A percentile compares a stretch with the other conserved stretches of the same genome.
Conservation (phyloP, 2,888 invertebrate genomes). For the Phyto melanocephala region DNA sequence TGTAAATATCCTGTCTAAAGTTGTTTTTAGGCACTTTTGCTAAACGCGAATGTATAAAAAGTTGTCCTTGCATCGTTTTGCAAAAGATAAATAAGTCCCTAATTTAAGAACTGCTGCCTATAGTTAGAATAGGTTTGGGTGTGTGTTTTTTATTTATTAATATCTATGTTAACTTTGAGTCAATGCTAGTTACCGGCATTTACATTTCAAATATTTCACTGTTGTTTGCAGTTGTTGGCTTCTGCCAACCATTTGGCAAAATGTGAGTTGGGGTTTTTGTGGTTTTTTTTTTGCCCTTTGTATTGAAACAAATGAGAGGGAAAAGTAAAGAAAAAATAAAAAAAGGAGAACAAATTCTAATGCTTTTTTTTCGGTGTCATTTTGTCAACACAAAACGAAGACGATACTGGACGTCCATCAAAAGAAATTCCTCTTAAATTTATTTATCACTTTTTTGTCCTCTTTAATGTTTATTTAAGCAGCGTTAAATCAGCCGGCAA, state of each 20-base stretch:
- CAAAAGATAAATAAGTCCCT: no score
- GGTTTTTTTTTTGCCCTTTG: slow-evolving; percentile 32
- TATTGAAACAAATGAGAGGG: slow-evolving; percentile 29
- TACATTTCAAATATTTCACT: slow-evolving; percentile 60
- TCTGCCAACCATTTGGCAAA: slow-evolving; percentile 33
- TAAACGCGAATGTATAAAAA: no score
- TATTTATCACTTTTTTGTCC: slow-evolving; percentile 23
- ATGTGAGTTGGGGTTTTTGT: slow-evolving; percentile 47
- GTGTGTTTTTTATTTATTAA: no score
- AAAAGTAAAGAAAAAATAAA: slow-evolving; percentile 16
- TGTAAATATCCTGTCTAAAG: no score
- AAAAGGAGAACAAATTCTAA: slow-evolving; percentile 19
- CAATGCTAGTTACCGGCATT: slow-evolving; percentile 53
- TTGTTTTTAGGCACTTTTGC: no score
- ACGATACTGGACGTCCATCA: slow-evolving; percentile 24
- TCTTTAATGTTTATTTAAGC: slow-evolving; percentile 34
- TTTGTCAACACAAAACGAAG: slow-evolving; percentile 5
- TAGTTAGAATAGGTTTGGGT: no score
- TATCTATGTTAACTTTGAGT: no score
- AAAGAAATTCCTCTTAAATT: slow-evolving; percentile 25
- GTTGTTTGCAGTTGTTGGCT: slow-evolving; percentile 52
- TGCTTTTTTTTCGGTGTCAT: slow-evolving; percentile 6
- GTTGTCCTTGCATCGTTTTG: no score
- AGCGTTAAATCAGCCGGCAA: slow-evolving; percentile 39
- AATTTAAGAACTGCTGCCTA: no score